Evolutionary conservation across 2,888 invertebrate species (phyloP), one percentile per base, ranked within the genome.

Genomic region (Myopa tessellatipennis): DNA sequence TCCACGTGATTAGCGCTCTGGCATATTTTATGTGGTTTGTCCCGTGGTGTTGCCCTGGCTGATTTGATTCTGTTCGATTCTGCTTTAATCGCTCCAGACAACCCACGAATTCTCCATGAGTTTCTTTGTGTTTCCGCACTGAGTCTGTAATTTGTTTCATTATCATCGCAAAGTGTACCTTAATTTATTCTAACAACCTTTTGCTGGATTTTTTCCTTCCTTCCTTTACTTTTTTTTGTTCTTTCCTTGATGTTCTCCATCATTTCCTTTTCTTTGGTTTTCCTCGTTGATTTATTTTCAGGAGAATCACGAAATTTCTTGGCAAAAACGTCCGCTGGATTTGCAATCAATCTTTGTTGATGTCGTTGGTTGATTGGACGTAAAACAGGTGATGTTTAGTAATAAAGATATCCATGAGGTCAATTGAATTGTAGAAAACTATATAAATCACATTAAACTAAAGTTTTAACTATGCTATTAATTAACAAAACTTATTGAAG

Each of bases 81-180:
- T n/a, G n/a, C 34, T 69, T n/a, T 18, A 34, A n/a, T 69, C 18
- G 18, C 69, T 18, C 16, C 36, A n/a, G 58, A 8, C 71, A 34
- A 58, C 58, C 58, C 60, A 38, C 71, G 34, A 71, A 71, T n/a
- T 45, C 45, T 45, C 38, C 18, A 18, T 58, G 7, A 2, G 8
- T 12, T 14, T 16, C 65, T 36, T 26, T 74, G 63, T 74, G 45
- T 63, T 63, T 63, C 36, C 65, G 45, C 50, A 52, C 52, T 36
- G 58, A 36, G 55, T 68, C 68, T 67, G 74, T 67, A 67, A 74
- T 74, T 74, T 74, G 74, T 74, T 74, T 74, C 67, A 74, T 65
- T 74, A 74, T 74, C 74, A 52, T 68, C 74, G 40, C 74, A 67
- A 40, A 74, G 40, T 74, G 58, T 67, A 68, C 40, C 55, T 58